These are phyloP conservation scores for Martes martes DNA, from an alignment of 2,113 vertebrate species.

Conservation along the genomic window DNA sequence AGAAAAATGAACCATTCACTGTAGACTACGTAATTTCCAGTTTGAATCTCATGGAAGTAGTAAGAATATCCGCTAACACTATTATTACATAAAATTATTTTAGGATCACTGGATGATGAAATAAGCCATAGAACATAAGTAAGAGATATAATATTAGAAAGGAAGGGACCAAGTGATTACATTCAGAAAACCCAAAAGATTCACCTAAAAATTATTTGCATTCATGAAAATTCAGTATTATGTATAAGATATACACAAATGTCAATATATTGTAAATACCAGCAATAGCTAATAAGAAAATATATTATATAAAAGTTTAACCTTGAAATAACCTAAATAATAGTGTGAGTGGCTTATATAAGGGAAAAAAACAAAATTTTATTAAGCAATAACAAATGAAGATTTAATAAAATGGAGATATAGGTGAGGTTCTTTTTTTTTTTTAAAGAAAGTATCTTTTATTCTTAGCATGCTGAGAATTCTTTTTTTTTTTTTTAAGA, in stretches of 20 bases:
- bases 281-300: slow-evolving; percentile 6
- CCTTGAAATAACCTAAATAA: slow-evolving; percentile 19
- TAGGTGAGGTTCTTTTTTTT: background rate
- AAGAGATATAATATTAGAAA: slow-evolving; percentile 5
- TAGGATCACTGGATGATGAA: background rate
- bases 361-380: background rate
- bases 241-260: background rate
- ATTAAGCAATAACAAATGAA: slow-evolving; percentile 18
- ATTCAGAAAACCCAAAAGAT: background rate
- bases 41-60: slow-evolving; percentile 30
- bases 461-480: too few species aligned
- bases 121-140: background rate
- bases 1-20: background rate
- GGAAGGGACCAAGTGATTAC: background rate
- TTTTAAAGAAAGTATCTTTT: too few species aligned
- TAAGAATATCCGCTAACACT: background rate
- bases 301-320: background rate
- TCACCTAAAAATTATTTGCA: background rate
- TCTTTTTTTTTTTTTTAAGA: too few species aligned
- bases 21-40: background rate
- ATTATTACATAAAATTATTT: slow-evolving; percentile 10
- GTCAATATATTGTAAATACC: background rate
- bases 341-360: background rate
- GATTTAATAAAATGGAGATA: background rate
- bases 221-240: background rate